A percentile compares a stretch with the other conserved stretches of the same genome.
These are phyloP conservation scores for Tyrophagus putrescentiae DNA, from an alignment of 1,140 invertebrate genomes.

Conservation along the genomic window DNA sequence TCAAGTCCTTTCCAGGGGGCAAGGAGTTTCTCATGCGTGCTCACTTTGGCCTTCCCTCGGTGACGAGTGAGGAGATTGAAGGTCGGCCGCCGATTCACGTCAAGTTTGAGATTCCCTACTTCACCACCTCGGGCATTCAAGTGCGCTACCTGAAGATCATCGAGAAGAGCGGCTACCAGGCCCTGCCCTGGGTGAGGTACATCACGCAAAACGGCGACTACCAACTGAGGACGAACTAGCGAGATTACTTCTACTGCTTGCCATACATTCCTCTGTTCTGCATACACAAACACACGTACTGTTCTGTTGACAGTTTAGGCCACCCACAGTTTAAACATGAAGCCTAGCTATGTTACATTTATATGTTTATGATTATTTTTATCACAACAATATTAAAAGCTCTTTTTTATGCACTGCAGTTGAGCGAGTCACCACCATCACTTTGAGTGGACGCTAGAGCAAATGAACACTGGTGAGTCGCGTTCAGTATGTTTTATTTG, in stretches of 20 bases:
- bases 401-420: not conserved
- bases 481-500: too few relatives aligned
- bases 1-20: slow-evolving; percentile 97
- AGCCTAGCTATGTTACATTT: not conserved
- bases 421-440: too few relatives aligned
- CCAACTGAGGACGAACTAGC: slow-evolving; percentile 80
- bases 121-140: slow-evolving; percentile 98
- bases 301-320: not conserved
- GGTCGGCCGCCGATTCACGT: slow-evolving; percentile 96
- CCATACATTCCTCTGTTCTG: too few relatives aligned
- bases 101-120: slow-evolving; percentile 99
- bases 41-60: slow-evolving; percentile 95
- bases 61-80: slow-evolving; percentile 84
- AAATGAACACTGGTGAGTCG: too few relatives aligned
- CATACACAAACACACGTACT: not conserved
- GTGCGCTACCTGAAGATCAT: slow-evolving; percentile 95
- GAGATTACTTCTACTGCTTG: not conserved
- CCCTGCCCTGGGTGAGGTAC: slow-evolving; percentile 95
- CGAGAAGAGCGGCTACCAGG: slow-evolving; percentile 98
- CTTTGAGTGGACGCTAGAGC: too few relatives aligned
- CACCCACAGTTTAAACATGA: not conserved
- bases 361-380: not conserved
- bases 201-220: slow-evolving; percentile 99
- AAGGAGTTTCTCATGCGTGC: slow-evolving; percentile 99
- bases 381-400: too few relatives aligned